A percentile compares a stretch with the other conserved stretches of the same genome.
phyloP scores from a whole-genome alignment of 35 echinoderm and acorn worm genomes.

The Lytechinus variegatus region DNA sequence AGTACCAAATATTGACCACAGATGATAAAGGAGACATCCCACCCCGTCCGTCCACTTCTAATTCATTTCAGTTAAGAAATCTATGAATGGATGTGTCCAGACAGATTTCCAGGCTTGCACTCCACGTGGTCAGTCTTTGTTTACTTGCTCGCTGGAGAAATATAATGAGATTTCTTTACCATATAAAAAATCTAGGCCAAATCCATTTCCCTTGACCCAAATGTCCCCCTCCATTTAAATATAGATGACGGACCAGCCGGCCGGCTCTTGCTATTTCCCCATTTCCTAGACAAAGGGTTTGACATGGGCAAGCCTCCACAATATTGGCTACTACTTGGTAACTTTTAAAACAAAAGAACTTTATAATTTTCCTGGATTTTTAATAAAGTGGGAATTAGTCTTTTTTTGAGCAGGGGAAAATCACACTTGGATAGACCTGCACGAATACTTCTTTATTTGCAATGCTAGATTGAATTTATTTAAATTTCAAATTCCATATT shows the following conservation, averaged over 20 bases:
- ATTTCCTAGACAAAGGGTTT: not conserved
- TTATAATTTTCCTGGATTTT: too few relatives aligned
- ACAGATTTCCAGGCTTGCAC: not conserved
- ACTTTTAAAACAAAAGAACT: not conserved
- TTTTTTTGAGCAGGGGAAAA: too few relatives aligned
- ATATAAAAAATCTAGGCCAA: not conserved
- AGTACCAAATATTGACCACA: not conserved
- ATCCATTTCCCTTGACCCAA: not conserved
- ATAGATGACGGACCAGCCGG: not conserved
- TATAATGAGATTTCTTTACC: not conserved
- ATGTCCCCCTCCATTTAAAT: not conserved
- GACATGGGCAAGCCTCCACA: not conserved
- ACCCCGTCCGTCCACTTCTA: not conserved
- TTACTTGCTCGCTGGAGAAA: not conserved
- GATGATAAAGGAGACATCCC: not conserved
- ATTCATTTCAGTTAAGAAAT: not conserved
- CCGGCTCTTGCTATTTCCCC: not conserved
- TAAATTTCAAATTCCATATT: too few relatives aligned
- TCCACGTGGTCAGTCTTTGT: conserved; percentile 9
- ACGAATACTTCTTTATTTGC: too few relatives aligned
- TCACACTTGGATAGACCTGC: too few relatives aligned
- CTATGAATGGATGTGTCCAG: not conserved
- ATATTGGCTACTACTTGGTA: not conserved
- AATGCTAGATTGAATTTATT: too few relatives aligned
- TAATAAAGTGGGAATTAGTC: too few relatives aligned